Base-by-base conservation (phyloP, 2,888 invertebrate species). In the Cotesia congregata region DNA sequence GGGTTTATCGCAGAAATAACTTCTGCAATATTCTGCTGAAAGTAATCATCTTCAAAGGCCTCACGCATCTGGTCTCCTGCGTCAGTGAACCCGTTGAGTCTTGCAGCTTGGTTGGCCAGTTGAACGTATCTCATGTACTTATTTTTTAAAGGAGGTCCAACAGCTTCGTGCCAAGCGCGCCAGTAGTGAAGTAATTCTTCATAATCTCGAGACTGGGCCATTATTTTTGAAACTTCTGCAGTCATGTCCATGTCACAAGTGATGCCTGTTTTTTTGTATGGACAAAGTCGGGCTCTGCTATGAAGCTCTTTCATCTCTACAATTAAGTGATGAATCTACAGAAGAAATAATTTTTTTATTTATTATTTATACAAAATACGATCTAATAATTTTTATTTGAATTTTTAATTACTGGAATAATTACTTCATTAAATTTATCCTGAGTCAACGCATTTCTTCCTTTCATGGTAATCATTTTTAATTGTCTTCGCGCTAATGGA, bases 51-150 rank as follows among this genome's bases (percentile, higher is more conserved):
- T 81, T 96, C 95, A 87, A 95, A 97, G 0, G 91, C 86, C 6
- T 93, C 92, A 3, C 94, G 91, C 94, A 96, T 95, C 87, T 95
- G 95, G 72, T 95, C 95, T 0, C 96, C 95, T 0, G 94, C 94
- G 85, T 97, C 95, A 7, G 91, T 90, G 86, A 94, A 96, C 0
- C 95, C 95, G 82, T 94, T 94, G 72, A 92, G 90, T 76, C 91
- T 90, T 1, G 96, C 94, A 0, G 96, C 96, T 85, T 94, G 93
- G 87, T 97, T 97, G 0, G 94, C 94, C 40, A 97, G 87, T 81
- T 94, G 93, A 0, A 95, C 93, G 83, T 95, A 96, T 91, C 95
- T 91, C 91, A 94, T 93, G 86, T 94, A 97, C 79, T 94, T 91
- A 77, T 94, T 93, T 87, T 93, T 93, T 88, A 96, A 91, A 38